These are phyloP conservation scores for Polyploca ridens DNA, from an alignment of 2,888 invertebrate genomes.

Conservation along the genomic window DNA sequence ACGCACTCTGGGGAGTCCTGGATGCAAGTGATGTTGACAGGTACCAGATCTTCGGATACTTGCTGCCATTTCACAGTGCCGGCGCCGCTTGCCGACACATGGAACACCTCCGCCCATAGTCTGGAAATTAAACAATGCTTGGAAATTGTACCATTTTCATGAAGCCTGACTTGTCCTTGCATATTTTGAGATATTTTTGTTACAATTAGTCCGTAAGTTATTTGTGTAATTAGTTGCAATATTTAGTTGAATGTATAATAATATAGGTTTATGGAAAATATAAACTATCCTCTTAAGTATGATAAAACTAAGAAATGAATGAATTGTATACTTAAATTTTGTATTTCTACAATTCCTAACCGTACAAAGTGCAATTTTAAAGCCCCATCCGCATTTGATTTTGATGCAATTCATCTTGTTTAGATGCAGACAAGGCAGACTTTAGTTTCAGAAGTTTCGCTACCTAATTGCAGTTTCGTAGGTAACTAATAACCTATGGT, in stretches of 20 bases:
- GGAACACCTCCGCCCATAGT: slow-evolving; percentile 99
- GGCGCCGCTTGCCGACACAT: slow-evolving; percentile 96
- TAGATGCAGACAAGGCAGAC: not conserved
- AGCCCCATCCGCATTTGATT: not conserved
- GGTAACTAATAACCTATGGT: not conserved
- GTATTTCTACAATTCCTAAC: not conserved
- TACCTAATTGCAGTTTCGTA: not conserved
- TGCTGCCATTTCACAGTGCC: slow-evolving; percentile 99
- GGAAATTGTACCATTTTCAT: not conserved
- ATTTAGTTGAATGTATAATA: no score
- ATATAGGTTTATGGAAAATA: no score
- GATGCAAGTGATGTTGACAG: slow-evolving; percentile 98
- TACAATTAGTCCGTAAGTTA: no score
- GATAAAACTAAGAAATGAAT: no score
- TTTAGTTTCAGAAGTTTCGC: not conserved
- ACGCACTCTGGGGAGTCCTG: slow-evolving; percentile 98
- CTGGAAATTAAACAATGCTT: slow-evolving; percentile 78
- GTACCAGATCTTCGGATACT: slow-evolving; percentile 98
- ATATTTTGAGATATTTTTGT: not conserved
- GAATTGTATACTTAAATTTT: not conserved
- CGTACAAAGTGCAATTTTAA: not conserved
- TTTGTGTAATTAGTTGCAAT: no score
- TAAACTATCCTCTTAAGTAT: not conserved
- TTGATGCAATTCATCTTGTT: slow-evolving; percentile 8
- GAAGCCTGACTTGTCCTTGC: no score